Base-by-base conservation (phyloP, 1,140 invertebrate species). In the Luehdorfia chinensis region DNA sequence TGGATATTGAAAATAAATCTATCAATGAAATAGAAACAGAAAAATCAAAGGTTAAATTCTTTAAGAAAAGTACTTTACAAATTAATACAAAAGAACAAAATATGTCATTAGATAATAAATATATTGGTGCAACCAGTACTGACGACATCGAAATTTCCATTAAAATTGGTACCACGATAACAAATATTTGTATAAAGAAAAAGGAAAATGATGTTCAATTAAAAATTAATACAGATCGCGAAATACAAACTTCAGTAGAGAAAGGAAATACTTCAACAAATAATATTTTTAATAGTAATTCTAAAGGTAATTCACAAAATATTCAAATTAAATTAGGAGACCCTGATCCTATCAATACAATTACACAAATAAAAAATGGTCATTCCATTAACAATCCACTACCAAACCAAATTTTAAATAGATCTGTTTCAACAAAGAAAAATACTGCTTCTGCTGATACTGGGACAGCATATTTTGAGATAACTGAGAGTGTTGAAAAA, bases 91-190 rank as follows among this genome's bases (percentile, higher is more conserved):
- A 56, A 45, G 28, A 55, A 6, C 43, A 36, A 19, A n/a, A n/a
- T n/a, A n/a, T n/a, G 15, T 34, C 16, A 55, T 21, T 47, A n/a
- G n/a, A 31, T 43, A 51, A 50, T 45, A 54, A 55, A 47, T 41
- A 54, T 19, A 34, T 21, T 48, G 18, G 13, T 32, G 37, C 18
- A 37, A 33, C 39, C 13, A 64, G 62, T 43, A 50, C 44, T 37
- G 74, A 80, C 55, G 66, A 83, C 41, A 74, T 85, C 58, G 66
- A 76, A 60, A 80, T 85, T 28, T 70, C 66, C 13, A 80, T 85
- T 28, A 85, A 75, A 75, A 55, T 80, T 45, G 77, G 78, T 5
- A 73, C 60, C 44, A 73, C 67, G 15, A 12, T 80, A 39, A 70
- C 81, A 23, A 84, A 78, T 57, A 74, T 85, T 34, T 56, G 59